phyloP scores from a whole-genome alignment of 2,113 vertebrate species.

The Nothocercus nigrocapillus region DNA sequence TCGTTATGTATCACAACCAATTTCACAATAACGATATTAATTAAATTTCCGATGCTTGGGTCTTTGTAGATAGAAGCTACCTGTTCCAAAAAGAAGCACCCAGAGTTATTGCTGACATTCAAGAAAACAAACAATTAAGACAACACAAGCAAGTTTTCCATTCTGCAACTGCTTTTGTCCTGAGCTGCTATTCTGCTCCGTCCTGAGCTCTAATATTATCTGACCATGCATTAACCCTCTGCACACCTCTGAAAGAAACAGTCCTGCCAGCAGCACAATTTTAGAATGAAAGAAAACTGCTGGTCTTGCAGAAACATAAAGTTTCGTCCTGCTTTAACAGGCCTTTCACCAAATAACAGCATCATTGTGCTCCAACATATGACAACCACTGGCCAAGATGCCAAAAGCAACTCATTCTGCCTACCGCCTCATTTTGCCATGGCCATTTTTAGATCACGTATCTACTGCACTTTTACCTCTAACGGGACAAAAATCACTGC shows the following conservation, averaged over 20 bases:
- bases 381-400: background rate
- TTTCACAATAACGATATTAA: constrained; percentile 98
- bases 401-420: background rate
- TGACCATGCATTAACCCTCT: background rate
- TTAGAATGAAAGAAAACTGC: background rate
- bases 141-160: background rate
- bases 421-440: background rate
- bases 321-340: background rate
- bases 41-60: constrained; percentile 98
- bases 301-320: background rate
- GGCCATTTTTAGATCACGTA: background rate
- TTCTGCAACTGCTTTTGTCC: background rate
- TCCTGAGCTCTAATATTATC: background rate
- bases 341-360: background rate
- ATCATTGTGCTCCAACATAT: background rate
- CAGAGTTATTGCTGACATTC: constrained; percentile 58
- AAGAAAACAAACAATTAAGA: constrained; percentile 45
- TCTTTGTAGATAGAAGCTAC: constrained; percentile 99
- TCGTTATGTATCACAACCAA: constrained; percentile 95
- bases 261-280: background rate
- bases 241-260: background rate
- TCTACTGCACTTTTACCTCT: background rate
- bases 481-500: background rate
- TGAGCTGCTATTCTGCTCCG: background rate
- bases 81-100: constrained; percentile 80